Percentiles rank a stretch among this genome's conserved stretches.
Evolutionary conservation across 1,140 invertebrate genomes (phyloP).

Genomic region (Bombus pyrosoma): DNA sequence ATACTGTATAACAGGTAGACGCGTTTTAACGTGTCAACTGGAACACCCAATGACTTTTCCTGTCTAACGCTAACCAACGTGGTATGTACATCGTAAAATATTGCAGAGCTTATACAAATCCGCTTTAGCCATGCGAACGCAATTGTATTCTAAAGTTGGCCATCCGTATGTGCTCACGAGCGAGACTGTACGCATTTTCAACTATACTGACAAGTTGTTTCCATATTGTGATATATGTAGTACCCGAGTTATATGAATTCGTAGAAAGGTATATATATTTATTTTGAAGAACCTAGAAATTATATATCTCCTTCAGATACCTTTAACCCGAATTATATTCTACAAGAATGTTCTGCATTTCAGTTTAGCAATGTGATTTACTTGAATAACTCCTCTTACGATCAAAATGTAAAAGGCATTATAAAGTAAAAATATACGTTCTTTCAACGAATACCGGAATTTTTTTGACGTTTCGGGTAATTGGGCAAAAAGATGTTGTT

Average conservation of each 20-base stretch:
- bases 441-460: no score
- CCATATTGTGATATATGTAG: constrained; percentile 22
- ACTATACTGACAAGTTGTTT: constrained; percentile 34
- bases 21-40: not conserved
- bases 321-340: not conserved
- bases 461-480: no score
- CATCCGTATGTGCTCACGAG: not conserved
- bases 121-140: constrained; percentile 21
- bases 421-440: no score
- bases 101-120: constrained; percentile 5
- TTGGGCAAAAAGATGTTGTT: no score
- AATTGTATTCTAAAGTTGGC: constrained; percentile 29
- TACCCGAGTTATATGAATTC: no score
- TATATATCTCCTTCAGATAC: not conserved
- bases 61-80: constrained; percentile 5
- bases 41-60: not conserved
- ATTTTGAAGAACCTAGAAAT: not conserved
- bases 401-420: not conserved
- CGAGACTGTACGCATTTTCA: constrained; percentile 11
- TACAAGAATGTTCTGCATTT: not conserved
- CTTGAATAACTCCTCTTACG: not conserved
- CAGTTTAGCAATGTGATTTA: not conserved
- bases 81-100: constrained; percentile 18
- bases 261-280: not conserved
- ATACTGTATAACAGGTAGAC: not conserved